Evolutionary conservation across 2,113 vertebrate species (phyloP).

Genomic region (Rhinolophus ferrumequinum): DNA sequence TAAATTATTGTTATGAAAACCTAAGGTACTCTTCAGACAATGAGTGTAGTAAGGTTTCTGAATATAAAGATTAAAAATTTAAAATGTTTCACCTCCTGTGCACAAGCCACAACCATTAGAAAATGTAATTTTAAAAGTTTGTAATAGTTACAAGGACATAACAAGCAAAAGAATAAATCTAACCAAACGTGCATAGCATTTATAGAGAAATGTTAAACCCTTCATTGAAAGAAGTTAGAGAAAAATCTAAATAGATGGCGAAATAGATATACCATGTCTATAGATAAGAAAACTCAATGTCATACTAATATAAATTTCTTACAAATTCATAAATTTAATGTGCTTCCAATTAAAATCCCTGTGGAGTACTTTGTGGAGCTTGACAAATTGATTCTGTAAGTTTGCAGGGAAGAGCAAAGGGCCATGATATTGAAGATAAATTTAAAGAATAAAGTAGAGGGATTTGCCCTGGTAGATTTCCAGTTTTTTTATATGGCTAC

Average conservation of each 20-base stretch:
- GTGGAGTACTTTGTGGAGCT: not conserved
- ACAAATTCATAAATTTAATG: not conserved
- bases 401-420: not conserved
- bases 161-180: not conserved
- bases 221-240: not conserved
- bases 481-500: not conserved
- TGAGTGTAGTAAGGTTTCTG: not conserved
- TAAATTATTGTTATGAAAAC: not conserved
- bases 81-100: not conserved
- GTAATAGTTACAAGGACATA: not conserved
- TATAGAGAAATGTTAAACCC: not conserved
- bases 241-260: not conserved
- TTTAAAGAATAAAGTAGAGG: not conserved
- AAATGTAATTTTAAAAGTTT: not conserved
- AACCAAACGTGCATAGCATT: not conserved
- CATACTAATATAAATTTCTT: not conserved
- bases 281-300: not conserved
- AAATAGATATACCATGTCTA: not conserved
- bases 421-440: not conserved
- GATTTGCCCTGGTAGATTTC: not conserved
- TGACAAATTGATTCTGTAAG: constrained; percentile 4
- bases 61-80: not conserved
- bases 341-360: constrained; percentile 2
- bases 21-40: not conserved
- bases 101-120: not conserved